These are phyloP conservation scores for Danionella dracula DNA, from an alignment of 2,797 vertebrate species.

Conservation along the genomic window DNA sequence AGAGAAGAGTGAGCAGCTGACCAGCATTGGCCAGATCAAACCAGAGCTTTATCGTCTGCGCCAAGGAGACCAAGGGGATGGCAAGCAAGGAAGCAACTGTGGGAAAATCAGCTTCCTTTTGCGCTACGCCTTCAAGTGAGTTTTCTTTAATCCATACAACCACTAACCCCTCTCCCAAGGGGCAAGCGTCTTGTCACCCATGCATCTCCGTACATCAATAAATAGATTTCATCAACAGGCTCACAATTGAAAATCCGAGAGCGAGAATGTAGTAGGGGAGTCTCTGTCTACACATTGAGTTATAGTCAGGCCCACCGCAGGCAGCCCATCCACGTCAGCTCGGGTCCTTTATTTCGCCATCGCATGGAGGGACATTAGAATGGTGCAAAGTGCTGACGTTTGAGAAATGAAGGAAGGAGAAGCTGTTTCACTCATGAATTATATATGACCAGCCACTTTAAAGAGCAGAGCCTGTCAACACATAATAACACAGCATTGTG, in stretches of 20 bases:
- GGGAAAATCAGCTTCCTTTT: slow-evolving; percentile 89
- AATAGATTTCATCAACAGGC: slow-evolving; percentile 19
- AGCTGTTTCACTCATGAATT: slow-evolving; percentile 65
- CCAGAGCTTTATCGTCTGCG: slow-evolving; percentile 83
- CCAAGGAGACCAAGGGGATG: slow-evolving; percentile 69
- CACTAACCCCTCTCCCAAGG: not conserved
- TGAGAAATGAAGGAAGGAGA: slow-evolving; percentile 60
- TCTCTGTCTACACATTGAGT: slow-evolving; percentile 24
- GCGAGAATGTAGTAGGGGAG: slow-evolving; percentile 7
- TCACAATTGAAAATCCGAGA: slow-evolving; percentile 16
- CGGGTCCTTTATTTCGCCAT: slow-evolving; percentile 47
- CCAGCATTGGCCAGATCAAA: slow-evolving; percentile 89
- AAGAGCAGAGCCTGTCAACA: slow-evolving; percentile 65
- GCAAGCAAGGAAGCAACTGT: slow-evolving; percentile 72
- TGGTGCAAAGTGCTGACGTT: slow-evolving; percentile 68
- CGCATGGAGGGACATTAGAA: slow-evolving; percentile 58
- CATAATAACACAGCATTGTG: slow-evolving; percentile 59
- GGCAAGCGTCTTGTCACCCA: slow-evolving; percentile 5
- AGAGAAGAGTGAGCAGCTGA: slow-evolving; percentile 86
- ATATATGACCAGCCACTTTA: slow-evolving; percentile 68
- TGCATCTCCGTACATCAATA: slow-evolving; percentile 17
- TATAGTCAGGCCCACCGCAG: slow-evolving; percentile 17
- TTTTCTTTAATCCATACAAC: not conserved
- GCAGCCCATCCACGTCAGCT: slow-evolving; percentile 40
- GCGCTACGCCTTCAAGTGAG: slow-evolving; percentile 83